Conservation (phyloP, 2,113 vertebrate genomes). For the Pteronura brasiliensis region DNA sequence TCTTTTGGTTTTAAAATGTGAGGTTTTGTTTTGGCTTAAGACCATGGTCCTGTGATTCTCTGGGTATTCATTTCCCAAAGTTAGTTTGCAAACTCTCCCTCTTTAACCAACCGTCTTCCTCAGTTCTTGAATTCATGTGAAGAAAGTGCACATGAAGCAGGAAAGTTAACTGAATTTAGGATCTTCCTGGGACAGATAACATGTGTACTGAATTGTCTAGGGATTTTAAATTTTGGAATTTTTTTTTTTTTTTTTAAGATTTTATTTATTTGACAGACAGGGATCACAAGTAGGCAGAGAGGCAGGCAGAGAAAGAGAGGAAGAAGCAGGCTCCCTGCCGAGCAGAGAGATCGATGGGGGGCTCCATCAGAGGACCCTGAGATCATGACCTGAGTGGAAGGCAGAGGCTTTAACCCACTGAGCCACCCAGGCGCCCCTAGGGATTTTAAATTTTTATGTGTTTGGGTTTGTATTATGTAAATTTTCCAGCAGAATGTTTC, state of each 20-base stretch:
- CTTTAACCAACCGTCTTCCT: neutral
- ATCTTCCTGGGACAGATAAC: neutral
- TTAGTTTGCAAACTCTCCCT: neutral
- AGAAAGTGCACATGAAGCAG: neutral
- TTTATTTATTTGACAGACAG: too few relatives aligned
- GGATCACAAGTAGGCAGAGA: too few relatives aligned
- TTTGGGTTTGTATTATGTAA: neutral
- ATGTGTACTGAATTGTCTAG: neutral
- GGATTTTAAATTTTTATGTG: neutral
- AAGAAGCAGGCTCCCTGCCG: too few relatives aligned
- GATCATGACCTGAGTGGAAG: too few relatives aligned
- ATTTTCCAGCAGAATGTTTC: neutral
- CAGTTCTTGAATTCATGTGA: neutral
- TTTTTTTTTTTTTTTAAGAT: too few relatives aligned
- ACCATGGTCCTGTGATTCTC: too few relatives aligned
- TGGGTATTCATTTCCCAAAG: neutral
- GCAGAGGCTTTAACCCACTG: too few relatives aligned
- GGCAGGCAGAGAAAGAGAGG: too few relatives aligned
- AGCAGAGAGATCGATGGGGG: too few relatives aligned
- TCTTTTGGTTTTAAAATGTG: neutral
- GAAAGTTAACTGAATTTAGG: neutral
- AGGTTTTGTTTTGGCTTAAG: neutral
- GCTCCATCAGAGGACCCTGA: too few relatives aligned
- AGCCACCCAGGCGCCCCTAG: too few relatives aligned
- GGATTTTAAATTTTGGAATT: neutral